phyloP scores from a whole-genome alignment of 2,113 vertebrate species.

The Ctenodactylus gundi region DNA sequence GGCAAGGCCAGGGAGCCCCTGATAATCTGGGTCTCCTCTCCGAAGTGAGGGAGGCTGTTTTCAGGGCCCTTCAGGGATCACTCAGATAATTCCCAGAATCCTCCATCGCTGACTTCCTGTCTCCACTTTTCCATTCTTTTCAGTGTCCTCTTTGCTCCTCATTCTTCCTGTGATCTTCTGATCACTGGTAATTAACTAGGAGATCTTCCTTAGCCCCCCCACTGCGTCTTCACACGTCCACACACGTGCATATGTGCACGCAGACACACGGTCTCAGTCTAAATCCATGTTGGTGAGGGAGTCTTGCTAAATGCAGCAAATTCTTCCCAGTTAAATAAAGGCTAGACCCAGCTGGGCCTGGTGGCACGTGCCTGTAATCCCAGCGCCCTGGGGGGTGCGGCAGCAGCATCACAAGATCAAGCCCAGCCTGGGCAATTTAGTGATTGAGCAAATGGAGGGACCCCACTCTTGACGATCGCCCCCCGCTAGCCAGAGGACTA shows the following conservation, averaged over 20 bases:
- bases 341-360: too few species aligned
- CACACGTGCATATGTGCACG: background rate
- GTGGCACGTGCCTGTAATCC: too few species aligned
- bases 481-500: too few species aligned
- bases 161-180: background rate
- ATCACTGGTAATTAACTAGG: background rate
- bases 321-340: background rate
- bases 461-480: too few species aligned
- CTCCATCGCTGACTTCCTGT: background rate
- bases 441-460: too few species aligned
- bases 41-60: too few species aligned
- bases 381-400: too few species aligned
- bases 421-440: too few species aligned
- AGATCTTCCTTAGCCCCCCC: background rate
- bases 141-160: background rate
- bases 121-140: background rate
- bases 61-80: background rate
- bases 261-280: background rate
- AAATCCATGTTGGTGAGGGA: background rate
- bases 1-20: too few species aligned
- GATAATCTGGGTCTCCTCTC: too few species aligned
- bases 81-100: background rate
- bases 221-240: background rate
- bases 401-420: too few species aligned
- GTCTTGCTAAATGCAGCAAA: constrained; percentile 1